Evolutionary conservation across 2,113 vertebrate genomes (phyloP).

Genomic region (Tamias sibiricus): DNA sequence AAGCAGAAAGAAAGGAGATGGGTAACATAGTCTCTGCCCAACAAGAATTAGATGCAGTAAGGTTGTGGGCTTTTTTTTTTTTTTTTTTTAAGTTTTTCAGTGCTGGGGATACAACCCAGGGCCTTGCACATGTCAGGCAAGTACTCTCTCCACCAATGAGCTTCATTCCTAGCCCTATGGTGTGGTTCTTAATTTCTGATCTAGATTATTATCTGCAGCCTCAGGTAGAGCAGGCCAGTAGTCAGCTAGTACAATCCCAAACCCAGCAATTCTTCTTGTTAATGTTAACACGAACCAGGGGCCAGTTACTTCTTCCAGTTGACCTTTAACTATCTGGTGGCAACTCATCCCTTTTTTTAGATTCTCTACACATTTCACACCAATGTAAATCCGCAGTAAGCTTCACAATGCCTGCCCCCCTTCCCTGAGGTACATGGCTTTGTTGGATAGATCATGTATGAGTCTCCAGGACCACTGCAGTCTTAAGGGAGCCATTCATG

Average conservation of each 20-base stretch:
- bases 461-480: background rate
- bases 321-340: background rate
- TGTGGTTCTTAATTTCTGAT: background rate
- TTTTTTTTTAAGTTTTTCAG: background rate
- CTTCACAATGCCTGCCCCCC: too few relatives aligned
- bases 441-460: background rate
- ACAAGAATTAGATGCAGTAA: background rate
- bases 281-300: too few relatives aligned
- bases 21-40: background rate
- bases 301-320: background rate
- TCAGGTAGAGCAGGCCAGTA: background rate
- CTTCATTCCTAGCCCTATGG: background rate
- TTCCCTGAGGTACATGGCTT: fast-evolving
- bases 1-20: background rate
- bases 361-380: background rate
- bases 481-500: background rate
- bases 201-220: background rate
- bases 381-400: background rate
- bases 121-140: background rate
- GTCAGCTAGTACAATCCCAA: background rate
- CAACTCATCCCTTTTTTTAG: background rate
- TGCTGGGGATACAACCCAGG: background rate
- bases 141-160: background rate
- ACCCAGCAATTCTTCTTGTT: background rate
- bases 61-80: background rate